A percentile compares a stretch with the other conserved stretches of the same genome.
Evolutionary conservation across 2,113 vertebrate genomes (phyloP).

Genomic region (Cynopterus brachyotis): DNA sequence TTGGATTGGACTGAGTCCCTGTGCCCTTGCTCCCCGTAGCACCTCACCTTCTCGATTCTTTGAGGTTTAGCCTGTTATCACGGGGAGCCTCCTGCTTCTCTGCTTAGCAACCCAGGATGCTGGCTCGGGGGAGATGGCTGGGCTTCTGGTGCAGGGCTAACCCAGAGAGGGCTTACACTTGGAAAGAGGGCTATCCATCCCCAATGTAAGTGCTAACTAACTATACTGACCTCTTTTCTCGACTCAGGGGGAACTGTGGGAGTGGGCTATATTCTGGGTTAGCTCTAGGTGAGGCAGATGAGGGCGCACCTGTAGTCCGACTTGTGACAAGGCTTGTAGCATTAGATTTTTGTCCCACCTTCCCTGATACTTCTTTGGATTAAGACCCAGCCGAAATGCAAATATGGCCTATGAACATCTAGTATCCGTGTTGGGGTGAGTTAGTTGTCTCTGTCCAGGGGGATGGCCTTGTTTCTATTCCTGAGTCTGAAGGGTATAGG

Average conservation of each 20-base stretch:
- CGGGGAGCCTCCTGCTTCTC: neutral
- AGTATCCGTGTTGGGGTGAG: neutral
- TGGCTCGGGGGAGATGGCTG: neutral
- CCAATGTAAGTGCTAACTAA: neutral
- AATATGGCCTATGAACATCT: neutral
- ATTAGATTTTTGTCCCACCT: neutral
- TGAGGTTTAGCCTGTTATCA: neutral
- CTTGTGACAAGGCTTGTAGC: neutral
- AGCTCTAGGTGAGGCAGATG: too few relatives aligned
- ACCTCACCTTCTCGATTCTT: neutral
- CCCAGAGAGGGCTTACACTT: neutral
- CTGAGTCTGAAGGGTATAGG: neutral
- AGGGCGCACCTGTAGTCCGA: neutral
- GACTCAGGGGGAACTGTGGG: neutral
- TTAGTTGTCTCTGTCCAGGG: neutral
- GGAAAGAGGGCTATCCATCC: neutral
- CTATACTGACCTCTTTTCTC: neutral
- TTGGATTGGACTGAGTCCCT: neutral
- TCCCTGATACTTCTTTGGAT: neutral
- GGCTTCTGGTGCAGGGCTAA: neutral
- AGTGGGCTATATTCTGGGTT: neutral
- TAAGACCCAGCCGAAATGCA: neutral
- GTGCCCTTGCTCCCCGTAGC: neutral
- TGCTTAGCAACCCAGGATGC: neutral
- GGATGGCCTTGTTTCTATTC: neutral